These are phyloP conservation scores for Pristis pectinata DNA, from an alignment of 2,797 vertebrate species.

Conservation along the genomic window DNA sequence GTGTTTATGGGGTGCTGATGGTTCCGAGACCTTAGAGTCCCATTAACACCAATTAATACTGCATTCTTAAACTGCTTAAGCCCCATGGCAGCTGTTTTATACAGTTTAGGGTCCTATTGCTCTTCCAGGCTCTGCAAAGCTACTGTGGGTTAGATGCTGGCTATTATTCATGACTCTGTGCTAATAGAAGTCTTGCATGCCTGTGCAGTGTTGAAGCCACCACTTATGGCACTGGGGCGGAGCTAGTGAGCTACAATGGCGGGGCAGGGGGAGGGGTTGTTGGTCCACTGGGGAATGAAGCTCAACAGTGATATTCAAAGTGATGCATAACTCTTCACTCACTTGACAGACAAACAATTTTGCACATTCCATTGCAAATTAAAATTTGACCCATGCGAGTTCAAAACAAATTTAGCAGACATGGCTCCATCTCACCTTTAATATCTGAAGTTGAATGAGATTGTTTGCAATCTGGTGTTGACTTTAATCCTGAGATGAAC, in stretches of 20 bases:
- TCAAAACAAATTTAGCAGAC: neutral
- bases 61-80: neutral
- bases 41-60: neutral
- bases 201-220: neutral
- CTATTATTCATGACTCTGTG: neutral
- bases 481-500: no score
- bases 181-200: no score
- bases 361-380: neutral
- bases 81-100: neutral
- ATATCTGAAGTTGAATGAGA: no score
- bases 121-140: neutral
- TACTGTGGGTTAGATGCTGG: neutral
- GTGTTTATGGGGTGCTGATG: neutral
- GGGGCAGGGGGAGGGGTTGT: no score
- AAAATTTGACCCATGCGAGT: neutral
- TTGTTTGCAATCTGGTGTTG: no score
- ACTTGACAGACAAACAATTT: neutral
- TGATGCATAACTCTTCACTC: neutral
- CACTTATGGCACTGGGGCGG: neutral
- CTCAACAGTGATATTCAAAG: neutral
- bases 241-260: neutral
- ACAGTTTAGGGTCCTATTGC: neutral
- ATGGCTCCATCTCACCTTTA: neutral
- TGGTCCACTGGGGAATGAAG: neutral
- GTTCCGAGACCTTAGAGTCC: neutral